Base-by-base conservation (phyloP, 2,888 invertebrate species). In the Phengaris arion region DNA sequence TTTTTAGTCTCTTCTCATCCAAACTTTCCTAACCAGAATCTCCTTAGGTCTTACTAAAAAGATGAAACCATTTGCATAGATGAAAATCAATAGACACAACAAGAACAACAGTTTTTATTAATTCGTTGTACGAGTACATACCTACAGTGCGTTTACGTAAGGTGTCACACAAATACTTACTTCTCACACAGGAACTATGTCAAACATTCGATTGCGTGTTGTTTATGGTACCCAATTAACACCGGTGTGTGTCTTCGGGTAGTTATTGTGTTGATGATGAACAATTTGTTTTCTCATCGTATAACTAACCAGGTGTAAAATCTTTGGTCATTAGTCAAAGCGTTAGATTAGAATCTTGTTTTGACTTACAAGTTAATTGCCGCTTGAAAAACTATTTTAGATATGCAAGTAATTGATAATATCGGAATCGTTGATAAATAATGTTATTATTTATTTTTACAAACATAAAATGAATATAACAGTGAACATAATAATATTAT, bases 161-260 rank as follows among this genome's bases (percentile, higher is more conserved):
- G 68, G 13, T 69, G 69, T 48, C 69, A 48, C 69, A 69, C 69
- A 15, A n/a, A n/a, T 48, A 69, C 69, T 69, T 48, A 69, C 69
- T 69, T 69, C 69, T 69, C 69, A 69, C 69, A 69, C 69, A 48
- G 69, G 48, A 69, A n/a, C 48, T 48, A 15, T 69, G 69, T 69
- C 69, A 69, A 69, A 69, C 48, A 69, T 69, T 69, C 48, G 69
- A 69, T 69, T 69, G 69, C 69, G 69, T 69, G 48, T 69, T 48
- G 69, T 69, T 69, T 69, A 48, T 69, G 48, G 69, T 48, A 69
- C 48, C 13, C 69, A 48, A 69, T 69, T 69, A 69, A 10, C 69
- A 48, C 46, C 4, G 13, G 69, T 69, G n/a, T 69, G 46, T 6
- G 69, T 46, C n/a, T 69, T 48, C n/a, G 48, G 48, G 48, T n/a